Evolutionary conservation across 2,888 invertebrate genomes (phyloP).

Genomic region (Nephrotoma appendiculata): DNA sequence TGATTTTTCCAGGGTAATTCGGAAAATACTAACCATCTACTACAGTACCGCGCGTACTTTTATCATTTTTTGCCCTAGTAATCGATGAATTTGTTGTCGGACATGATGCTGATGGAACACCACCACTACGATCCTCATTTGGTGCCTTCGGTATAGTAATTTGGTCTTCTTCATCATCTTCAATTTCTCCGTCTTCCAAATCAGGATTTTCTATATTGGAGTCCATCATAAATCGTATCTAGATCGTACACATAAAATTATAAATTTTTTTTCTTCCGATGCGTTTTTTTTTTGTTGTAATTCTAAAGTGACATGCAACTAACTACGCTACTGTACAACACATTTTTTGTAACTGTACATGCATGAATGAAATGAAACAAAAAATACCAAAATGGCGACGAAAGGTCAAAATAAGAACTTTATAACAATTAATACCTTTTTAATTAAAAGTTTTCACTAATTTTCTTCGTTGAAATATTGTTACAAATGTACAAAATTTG

Average conservation of each 20-base stretch:
- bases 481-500: not conserved
- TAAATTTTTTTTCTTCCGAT: not conserved
- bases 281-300: not conserved
- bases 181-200: conserved; percentile 79
- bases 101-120: conserved; percentile 11
- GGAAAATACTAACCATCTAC: not conserved
- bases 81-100: not conserved
- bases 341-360: not conserved
- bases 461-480: not conserved
- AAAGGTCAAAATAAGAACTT: not conserved
- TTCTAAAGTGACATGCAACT: not conserved
- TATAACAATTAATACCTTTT: not conserved
- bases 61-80: not conserved
- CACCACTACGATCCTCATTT: conserved; percentile 13
- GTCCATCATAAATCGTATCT: not conserved
- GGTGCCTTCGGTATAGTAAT: conserved; percentile 14
- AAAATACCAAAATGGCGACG: not conserved
- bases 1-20: not conserved
- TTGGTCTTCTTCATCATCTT: conserved; percentile 40
- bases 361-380: not conserved
- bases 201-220: conserved; percentile 29
- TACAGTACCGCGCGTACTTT: not conserved
- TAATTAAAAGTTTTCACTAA: not conserved
- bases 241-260: not conserved
- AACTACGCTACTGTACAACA: not conserved